These are phyloP conservation scores for Neostethus bicornis DNA, from an alignment of 2,797 vertebrate genomes.

Conservation along the genomic window DNA sequence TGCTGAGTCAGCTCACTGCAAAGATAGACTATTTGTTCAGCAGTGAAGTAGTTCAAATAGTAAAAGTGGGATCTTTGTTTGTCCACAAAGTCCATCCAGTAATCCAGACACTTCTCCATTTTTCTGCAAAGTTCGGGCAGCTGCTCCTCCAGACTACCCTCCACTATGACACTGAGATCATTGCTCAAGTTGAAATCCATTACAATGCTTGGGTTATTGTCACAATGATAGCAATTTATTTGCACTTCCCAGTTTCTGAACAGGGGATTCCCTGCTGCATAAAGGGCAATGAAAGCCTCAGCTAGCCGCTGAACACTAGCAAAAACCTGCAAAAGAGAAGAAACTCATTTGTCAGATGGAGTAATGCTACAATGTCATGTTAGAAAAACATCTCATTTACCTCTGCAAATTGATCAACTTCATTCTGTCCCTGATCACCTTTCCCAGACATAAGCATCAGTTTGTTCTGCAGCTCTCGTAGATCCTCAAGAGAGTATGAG, in stretches of 20 bases:
- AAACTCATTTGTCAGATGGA: not conserved
- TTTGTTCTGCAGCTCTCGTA: constrained; percentile 93
- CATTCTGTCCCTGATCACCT: constrained; percentile 86
- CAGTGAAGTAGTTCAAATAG: constrained; percentile 93
- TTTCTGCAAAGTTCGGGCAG: constrained; percentile 86
- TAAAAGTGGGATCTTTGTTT: constrained; percentile 83
- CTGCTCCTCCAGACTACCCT: constrained; percentile 74
- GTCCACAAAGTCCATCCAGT: constrained; percentile 86
- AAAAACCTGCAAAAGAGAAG: constrained; percentile 83
- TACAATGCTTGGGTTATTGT: constrained; percentile 59
- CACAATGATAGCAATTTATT: constrained; percentile 76
- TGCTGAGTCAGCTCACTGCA: constrained; percentile 80
- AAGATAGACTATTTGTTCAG: constrained; percentile 92
- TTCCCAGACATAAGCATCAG: constrained; percentile 98
- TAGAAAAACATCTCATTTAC: constrained; percentile 62
- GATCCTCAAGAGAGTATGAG: constrained; percentile 86
- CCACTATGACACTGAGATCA: constrained; percentile 66
- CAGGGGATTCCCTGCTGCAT: constrained; percentile 89
- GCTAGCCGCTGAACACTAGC: constrained; percentile 86
- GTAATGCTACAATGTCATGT: not conserved
- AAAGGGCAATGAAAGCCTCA: constrained; percentile 87
- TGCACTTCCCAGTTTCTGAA: constrained; percentile 87
- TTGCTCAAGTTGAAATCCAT: constrained; percentile 83
- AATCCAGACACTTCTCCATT: constrained; percentile 86
- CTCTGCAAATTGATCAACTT: constrained; percentile 93